Evolutionary conservation across 2,797 vertebrate genomes (phyloP).

Genomic region (Morus bassanus): DNA sequence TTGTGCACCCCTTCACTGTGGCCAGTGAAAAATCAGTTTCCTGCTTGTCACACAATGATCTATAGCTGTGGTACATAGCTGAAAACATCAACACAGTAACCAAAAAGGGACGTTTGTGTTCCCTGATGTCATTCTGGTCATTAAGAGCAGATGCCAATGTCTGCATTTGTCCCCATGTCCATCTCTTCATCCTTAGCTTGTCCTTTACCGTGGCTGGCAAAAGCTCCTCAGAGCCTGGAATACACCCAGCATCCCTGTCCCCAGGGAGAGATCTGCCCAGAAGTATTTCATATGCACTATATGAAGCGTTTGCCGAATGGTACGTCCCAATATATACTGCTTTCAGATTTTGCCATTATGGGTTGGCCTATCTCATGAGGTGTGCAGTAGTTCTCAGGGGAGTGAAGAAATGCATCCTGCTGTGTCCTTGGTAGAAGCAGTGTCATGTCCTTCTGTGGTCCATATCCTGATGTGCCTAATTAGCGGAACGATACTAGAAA

Average conservation of each 20-base stretch:
- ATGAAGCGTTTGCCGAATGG: neutral
- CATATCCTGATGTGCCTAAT: neutral
- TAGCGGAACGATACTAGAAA: neutral
- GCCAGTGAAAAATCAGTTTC: neutral
- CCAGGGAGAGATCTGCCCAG: neutral
- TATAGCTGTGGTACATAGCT: accelerated
- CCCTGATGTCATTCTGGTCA: neutral
- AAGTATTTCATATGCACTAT: accelerated
- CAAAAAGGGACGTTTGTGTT: neutral
- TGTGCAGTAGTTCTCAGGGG: neutral
- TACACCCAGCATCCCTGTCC: no score
- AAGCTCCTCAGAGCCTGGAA: neutral
- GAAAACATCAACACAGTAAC: neutral
- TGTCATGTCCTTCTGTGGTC: neutral
- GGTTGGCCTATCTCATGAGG: accelerated
- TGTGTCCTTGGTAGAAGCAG: neutral
- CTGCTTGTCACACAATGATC: neutral
- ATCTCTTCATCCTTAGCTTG: neutral
- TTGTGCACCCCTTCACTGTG: neutral
- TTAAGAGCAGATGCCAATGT: neutral
- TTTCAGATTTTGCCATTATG: accelerated
- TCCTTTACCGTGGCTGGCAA: neutral
- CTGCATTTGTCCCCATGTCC: no score
- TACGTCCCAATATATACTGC: accelerated
- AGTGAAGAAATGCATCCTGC: neutral